phyloP scores from a whole-genome alignment of 35 echinoderm and acorn worm genomes.

The Holothuria glaberrima region DNA sequence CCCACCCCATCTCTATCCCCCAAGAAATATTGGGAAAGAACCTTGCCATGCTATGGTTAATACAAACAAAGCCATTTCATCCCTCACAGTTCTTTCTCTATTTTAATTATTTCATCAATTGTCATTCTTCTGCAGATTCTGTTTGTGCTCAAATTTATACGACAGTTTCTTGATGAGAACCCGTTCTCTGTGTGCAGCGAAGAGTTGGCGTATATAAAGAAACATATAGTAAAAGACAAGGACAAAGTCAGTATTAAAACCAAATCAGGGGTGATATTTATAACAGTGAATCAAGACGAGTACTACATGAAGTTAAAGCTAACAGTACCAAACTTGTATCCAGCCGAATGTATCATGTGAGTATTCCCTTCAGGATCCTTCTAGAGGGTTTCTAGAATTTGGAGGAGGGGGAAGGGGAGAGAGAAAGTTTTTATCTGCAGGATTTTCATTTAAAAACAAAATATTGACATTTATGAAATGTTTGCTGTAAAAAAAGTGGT shows the following conservation, averaged over 20 bases:
- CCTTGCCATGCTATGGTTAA: too few species aligned
- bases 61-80: not conserved
- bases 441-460: too few species aligned
- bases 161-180: conserved; percentile 91
- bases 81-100: not conserved
- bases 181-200: conserved; percentile 96
- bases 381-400: too few species aligned
- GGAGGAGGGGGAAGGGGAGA: too few species aligned
- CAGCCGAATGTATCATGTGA: conserved; percentile 42
- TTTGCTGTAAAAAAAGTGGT: too few species aligned
- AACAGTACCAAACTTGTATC: conserved; percentile 85
- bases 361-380: too few species aligned
- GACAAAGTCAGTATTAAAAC: conserved; percentile 88
- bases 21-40: too few species aligned
- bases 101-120: not conserved
- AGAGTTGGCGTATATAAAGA: conserved; percentile 89
- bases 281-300: conserved; percentile 70
- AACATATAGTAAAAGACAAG: conserved; percentile 71
- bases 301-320: conserved; percentile 89
- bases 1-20: too few species aligned
- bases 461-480: too few species aligned
- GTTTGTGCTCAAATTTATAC: conserved; percentile 79
- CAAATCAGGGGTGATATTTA: conserved; percentile 78
- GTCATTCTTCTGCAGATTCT: conserved; percentile 69
- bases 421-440: too few species aligned